These are phyloP conservation scores for Scytalopus superciliaris DNA, from an alignment of 2,113 vertebrate species.

Conservation along the genomic window DNA sequence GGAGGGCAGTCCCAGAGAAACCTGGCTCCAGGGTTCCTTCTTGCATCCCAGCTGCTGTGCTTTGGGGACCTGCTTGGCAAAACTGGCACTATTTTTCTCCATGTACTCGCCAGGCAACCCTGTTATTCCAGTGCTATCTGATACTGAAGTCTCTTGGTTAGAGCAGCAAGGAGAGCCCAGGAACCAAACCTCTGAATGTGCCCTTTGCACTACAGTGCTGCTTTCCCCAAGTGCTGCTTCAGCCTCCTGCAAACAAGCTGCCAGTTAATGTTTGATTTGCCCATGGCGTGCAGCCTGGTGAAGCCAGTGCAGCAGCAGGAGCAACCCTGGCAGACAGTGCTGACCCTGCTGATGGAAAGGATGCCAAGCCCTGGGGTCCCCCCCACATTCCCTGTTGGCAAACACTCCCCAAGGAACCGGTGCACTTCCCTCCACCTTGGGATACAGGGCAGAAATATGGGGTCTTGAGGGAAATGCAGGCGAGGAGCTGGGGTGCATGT, in stretches of 20 bases:
- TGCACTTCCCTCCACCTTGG: accelerated
- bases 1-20: background rate
- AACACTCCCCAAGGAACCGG: background rate
- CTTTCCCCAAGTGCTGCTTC: constrained; percentile 8
- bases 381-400: accelerated
- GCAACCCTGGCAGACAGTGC: background rate
- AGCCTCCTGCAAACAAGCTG: background rate
- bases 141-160: background rate
- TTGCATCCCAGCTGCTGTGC: background rate
- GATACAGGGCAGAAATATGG: background rate
- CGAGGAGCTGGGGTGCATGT: background rate
- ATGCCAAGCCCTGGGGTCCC: background rate
- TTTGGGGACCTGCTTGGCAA: background rate
- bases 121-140: background rate
- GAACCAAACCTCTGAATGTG: background rate
- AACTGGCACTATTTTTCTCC: background rate
- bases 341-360: background rate
- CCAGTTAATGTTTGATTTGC: constrained; percentile 62
- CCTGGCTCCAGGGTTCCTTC: background rate
- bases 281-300: background rate
- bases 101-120: accelerated
- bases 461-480: background rate
- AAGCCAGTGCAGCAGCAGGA: background rate
- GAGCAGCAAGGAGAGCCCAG: background rate
- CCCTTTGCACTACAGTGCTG: background rate